Evolutionary conservation across 2,888 invertebrate genomes (phyloP).

Genomic region (Anaspis maculata): DNA sequence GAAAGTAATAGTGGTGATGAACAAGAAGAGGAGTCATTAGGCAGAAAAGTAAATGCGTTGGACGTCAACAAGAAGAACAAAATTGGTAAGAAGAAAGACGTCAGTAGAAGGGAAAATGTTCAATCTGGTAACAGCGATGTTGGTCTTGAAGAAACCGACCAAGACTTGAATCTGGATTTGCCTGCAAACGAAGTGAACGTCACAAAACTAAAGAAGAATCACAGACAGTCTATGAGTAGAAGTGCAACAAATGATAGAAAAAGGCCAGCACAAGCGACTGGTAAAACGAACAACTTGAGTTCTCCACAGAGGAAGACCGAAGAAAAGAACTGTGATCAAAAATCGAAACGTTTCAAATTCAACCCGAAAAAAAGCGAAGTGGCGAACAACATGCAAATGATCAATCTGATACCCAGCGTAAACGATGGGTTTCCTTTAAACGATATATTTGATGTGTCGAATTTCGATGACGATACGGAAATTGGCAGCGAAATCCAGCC

Average conservation of each 20-base stretch:
- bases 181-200: background rate
- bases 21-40: no score
- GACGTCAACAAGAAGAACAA: no score
- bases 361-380: slow-evolving; percentile 21
- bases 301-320: no score
- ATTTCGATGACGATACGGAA: background rate
- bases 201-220: background rate
- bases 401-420: slow-evolving; percentile 25
- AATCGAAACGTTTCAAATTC: slow-evolving; percentile 13
- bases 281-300: slow-evolving; percentile 2
- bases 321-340: no score
- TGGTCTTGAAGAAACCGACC: no score
- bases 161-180: slow-evolving; percentile 17
- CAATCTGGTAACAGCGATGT: no score
- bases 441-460: slow-evolving; percentile 3
- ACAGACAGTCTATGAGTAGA: slow-evolving; percentile 6
- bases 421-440: slow-evolving; percentile 24
- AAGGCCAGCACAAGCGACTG: slow-evolving; percentile 8
- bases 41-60: no score
- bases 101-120: no score
- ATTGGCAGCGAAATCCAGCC: no score
- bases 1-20: no score
- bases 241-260: slow-evolving; percentile 14
- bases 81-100: no score
- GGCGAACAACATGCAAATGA: slow-evolving; percentile 20